Conservation (phyloP, 2,113 vertebrate genomes). For the Manacus vitellinus region DNA sequence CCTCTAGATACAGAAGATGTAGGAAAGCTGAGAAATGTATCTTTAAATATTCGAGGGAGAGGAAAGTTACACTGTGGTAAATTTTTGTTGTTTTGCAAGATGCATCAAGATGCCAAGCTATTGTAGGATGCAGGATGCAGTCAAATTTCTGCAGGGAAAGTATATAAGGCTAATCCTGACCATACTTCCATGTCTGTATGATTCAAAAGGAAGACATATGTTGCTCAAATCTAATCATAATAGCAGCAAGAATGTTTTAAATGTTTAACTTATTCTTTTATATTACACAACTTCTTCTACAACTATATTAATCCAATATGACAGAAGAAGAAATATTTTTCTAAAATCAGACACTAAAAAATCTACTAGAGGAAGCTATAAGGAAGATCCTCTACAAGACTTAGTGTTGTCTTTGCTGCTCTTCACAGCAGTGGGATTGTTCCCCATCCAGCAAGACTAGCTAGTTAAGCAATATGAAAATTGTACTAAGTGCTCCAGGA, state of each 20-base stretch:
- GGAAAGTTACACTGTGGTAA: background rate
- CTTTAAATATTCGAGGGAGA: background rate
- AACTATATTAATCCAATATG: background rate
- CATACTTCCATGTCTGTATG: background rate
- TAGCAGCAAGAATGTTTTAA: background rate
- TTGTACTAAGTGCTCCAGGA: background rate
- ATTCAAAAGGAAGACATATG: background rate
- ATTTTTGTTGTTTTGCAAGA: background rate
- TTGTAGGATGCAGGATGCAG: background rate
- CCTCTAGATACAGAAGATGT: background rate
- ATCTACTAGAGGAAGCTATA: background rate
- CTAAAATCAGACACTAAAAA: background rate
- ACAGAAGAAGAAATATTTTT: background rate
- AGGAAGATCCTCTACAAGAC: background rate
- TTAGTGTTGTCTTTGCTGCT: rapidly evolving
- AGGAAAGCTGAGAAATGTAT: background rate
- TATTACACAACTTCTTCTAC: background rate
- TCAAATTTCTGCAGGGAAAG: background rate
- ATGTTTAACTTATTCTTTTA: background rate
- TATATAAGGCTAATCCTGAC: background rate
- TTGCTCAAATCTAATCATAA: background rate
- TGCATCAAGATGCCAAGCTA: background rate
- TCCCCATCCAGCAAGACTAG: background rate
- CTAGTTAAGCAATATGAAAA: background rate
- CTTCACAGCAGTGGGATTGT: background rate